These are phyloP conservation scores for Hemaris fuciformis DNA, from an alignment of 2,888 invertebrate genomes.

Conservation along the genomic window DNA sequence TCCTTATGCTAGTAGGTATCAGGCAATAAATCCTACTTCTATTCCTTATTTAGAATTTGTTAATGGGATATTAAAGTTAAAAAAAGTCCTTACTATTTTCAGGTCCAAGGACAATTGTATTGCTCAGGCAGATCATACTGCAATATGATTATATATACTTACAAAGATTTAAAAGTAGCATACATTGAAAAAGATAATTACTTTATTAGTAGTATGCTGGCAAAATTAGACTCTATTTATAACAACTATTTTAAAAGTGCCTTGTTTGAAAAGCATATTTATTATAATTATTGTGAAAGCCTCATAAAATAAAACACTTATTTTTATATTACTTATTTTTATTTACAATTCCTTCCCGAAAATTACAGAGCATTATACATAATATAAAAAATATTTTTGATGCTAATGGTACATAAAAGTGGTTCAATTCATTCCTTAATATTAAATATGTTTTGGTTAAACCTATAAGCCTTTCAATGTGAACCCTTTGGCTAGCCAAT, in stretches of 20 bases:
- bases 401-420: background rate
- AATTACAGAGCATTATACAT: background rate
- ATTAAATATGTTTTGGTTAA: too few species aligned
- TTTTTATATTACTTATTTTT: background rate
- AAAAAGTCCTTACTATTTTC: background rate
- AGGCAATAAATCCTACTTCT: background rate
- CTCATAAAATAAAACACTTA: background rate
- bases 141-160: background rate
- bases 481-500: background rate
- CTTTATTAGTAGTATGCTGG: too few species aligned
- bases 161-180: background rate
- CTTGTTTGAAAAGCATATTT: too few species aligned
- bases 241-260: too few species aligned
- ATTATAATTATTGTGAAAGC: background rate
- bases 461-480: background rate
- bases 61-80: background rate
- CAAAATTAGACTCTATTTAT: too few species aligned
- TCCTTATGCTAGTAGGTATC: background rate
- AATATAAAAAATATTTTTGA: background rate
- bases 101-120: background rate
- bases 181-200: too few species aligned
- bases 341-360: background rate
- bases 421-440: background rate
- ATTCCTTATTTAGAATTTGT: background rate
- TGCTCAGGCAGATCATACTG: background rate